Conservation (phyloP, 2,797 vertebrate genomes). For the Trachops cirrhosus region DNA sequence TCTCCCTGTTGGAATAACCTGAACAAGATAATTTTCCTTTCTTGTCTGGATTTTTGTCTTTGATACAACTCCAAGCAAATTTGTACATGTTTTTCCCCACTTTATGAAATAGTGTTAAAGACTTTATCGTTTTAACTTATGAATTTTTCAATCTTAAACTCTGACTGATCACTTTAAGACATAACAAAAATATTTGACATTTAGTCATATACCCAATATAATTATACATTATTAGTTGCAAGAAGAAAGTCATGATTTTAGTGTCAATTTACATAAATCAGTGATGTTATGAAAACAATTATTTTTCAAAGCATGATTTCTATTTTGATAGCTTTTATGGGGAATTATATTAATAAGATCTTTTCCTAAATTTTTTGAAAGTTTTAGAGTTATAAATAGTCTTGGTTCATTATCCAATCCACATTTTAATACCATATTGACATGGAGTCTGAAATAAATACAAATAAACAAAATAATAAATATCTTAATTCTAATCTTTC, state of each 20-base stretch:
- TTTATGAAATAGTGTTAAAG: constrained; percentile 75
- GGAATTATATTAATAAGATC: constrained; percentile 5
- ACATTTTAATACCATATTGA: background rate
- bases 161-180: constrained; percentile 77
- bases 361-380: background rate
- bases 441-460: constrained; percentile 7
- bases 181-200: constrained; percentile 80
- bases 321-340: constrained; percentile 19
- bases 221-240: constrained; percentile 78
- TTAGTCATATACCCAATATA: constrained; percentile 74
- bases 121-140: constrained; percentile 79
- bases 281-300: constrained; percentile 75
- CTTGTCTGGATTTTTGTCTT: background rate
- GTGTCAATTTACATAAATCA: constrained; percentile 77
- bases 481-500: background rate
- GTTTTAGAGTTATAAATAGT: background rate
- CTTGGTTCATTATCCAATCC: background rate
- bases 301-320: constrained; percentile 70
- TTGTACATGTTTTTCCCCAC: background rate
- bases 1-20: background rate
- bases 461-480: constrained; percentile 1
- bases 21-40: background rate
- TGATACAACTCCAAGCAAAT: background rate
- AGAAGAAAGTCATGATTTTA: constrained; percentile 73
- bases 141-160: constrained; percentile 73